A percentile compares a stretch with the other conserved stretches of the same genome.
Evolutionary conservation across 2,113 vertebrate genomes (phyloP).

Genomic region (Axis porcinus): DNA sequence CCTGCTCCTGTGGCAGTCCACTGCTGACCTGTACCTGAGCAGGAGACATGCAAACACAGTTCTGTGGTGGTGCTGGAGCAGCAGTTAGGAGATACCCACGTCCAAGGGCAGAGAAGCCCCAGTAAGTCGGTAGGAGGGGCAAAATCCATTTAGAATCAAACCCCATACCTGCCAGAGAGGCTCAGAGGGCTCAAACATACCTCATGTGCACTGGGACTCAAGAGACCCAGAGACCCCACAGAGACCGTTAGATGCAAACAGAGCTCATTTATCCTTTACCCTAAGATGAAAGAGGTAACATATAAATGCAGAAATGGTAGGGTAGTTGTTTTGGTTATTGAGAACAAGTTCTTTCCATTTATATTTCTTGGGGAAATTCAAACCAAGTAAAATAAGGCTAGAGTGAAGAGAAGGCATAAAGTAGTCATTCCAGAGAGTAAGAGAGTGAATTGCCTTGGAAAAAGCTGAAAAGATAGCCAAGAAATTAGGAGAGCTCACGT

Average conservation of each 20-base stretch:
- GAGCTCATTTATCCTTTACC: background rate
- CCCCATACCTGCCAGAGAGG: no score
- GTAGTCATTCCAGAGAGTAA: background rate
- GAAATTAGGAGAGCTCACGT: background rate
- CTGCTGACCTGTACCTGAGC: no score
- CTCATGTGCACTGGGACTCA: no score
- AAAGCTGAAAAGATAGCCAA: background rate
- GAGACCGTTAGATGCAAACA: background rate
- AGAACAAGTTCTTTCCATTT: background rate
- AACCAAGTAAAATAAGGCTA: background rate
- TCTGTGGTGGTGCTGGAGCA: rapidly evolving
- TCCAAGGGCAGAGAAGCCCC: no score
- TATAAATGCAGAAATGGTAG: background rate
- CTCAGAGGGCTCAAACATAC: no score
- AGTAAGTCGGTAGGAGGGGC: no score
- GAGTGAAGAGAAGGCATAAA: background rate
- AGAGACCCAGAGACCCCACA: no score
- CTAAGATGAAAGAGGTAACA: background rate
- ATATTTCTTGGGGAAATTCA: background rate
- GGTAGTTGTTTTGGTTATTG: background rate
- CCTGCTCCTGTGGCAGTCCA: no score
- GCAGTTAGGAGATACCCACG: no score
- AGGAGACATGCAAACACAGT: no score
- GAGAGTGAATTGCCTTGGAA: background rate
- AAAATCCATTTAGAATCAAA: no score